Evolutionary conservation across 1,140 invertebrate genomes (phyloP).

Genomic region (Drosophila mauritiana): DNA sequence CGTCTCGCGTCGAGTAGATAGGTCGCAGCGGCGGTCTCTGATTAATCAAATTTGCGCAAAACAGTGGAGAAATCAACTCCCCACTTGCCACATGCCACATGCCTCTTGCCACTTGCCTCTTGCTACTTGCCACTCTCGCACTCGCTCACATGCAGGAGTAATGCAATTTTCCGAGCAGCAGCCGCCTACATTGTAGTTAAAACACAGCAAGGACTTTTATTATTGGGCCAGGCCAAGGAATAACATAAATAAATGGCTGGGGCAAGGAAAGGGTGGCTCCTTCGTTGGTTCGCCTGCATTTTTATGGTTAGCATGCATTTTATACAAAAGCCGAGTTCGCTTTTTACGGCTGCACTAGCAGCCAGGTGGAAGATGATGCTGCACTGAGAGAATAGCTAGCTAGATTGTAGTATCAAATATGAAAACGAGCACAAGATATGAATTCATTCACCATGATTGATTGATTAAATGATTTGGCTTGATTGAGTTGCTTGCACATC

Average conservation of each 20-base stretch:
- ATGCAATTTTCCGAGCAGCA: slow-evolving; percentile 68
- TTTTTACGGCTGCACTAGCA: slow-evolving; percentile 54
- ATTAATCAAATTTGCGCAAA: slow-evolving; percentile 74
- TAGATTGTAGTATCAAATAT: background rate
- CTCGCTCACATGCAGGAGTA: slow-evolving; percentile 63
- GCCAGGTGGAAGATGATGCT: slow-evolving; percentile 30
- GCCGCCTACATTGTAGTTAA: slow-evolving; percentile 62
- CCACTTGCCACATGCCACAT: no score
- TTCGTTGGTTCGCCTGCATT: slow-evolving; percentile 43
- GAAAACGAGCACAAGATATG: background rate
- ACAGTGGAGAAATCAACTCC: slow-evolving; percentile 43
- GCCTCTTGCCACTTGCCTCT: no score
- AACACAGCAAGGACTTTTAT: slow-evolving; percentile 42
- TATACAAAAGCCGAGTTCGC: slow-evolving; percentile 47
- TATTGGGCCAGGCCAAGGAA: slow-evolving; percentile 47
- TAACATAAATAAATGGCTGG: slow-evolving; percentile 59
- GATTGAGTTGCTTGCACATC: no score
- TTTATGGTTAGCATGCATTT: slow-evolving; percentile 73
- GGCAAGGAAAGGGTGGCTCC: background rate
- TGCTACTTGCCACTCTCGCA: slow-evolving; percentile 1
- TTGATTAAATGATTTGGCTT: no score
- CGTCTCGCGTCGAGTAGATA: slow-evolving; percentile 9
- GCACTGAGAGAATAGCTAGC: background rate
- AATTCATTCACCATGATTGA: no score
- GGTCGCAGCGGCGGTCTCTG: slow-evolving; percentile 4